phyloP scores from a whole-genome alignment of 2,797 vertebrate species.

The Urophycis tenuis region DNA sequence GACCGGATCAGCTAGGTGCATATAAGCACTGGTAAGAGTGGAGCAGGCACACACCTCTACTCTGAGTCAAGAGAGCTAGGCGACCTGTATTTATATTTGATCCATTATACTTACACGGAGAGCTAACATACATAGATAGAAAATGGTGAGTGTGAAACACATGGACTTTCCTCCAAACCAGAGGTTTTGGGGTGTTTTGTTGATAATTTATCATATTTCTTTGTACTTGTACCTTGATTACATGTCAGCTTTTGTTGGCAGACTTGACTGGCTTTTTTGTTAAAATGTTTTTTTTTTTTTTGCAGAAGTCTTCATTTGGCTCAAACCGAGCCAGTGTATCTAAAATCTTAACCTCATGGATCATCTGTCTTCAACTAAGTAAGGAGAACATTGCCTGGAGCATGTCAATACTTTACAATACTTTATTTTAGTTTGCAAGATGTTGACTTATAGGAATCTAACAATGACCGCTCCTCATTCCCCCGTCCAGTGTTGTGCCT shows the following conservation, averaged over 20 bases:
- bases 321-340: constrained; percentile 19
- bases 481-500: constrained; percentile 53
- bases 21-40: constrained; percentile 32
- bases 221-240: neutral
- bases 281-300: constrained; percentile 8
- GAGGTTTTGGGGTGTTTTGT: neutral
- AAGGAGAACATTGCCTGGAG: constrained; percentile 10
- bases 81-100: neutral
- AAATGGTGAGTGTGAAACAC: constrained; percentile 57
- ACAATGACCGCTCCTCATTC: constrained; percentile 26
- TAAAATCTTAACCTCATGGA: constrained; percentile 30
- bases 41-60: constrained; percentile 24
- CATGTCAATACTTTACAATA: neutral
- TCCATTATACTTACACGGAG: neutral
- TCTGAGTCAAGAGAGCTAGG: neutral
- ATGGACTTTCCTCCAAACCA: neutral
- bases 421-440: no score
- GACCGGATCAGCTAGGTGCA: constrained; percentile 7
- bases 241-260: neutral
- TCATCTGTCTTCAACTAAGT: constrained; percentile 12
- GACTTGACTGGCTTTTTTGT: neutral
- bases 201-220: neutral
- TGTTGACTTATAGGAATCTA: neutral
- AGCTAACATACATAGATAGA: constrained; percentile 8
- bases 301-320: constrained; percentile 40